A percentile compares a stretch with the other conserved stretches of the same genome.
phyloP scores from a whole-genome alignment of 2,113 vertebrate species.

The Pleuronectes platessa region DNA sequence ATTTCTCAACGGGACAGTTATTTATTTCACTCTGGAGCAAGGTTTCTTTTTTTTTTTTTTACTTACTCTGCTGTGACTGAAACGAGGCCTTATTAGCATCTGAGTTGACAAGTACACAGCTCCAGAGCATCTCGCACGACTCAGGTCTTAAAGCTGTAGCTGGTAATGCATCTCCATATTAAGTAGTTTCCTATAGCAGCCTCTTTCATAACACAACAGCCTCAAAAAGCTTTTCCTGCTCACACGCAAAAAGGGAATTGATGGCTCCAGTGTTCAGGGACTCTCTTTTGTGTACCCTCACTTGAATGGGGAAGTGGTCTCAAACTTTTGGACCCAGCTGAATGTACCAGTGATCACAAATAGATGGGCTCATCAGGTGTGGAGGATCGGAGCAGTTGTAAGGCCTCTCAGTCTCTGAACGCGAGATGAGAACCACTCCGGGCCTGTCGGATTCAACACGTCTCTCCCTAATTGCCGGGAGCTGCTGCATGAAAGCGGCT shows the following conservation, averaged over 20 bases:
- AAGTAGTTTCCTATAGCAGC: neutral
- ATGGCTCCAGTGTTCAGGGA: slow-evolving; percentile 10
- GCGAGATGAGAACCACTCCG: neutral
- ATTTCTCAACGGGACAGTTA: slow-evolving; percentile 17
- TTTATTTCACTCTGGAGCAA: slow-evolving; percentile 40
- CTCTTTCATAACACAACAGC: slow-evolving; percentile 16
- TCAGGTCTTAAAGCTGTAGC: neutral
- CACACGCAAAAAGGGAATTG: slow-evolving; percentile 1
- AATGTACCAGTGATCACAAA: neutral
- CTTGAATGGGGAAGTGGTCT: neutral
- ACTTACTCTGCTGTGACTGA: neutral
- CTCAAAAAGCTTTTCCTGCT: slow-evolving; percentile 22
- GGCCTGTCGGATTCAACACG: slow-evolving; percentile 18
- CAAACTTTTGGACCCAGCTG: neutral
- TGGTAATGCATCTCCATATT: neutral
- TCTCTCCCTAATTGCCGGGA: slow-evolving; percentile 30
- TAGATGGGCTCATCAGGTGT: neutral
- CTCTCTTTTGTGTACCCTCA: neutral
- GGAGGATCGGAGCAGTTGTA: slow-evolving; percentile 11
- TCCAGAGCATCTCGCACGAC: too few relatives aligned
- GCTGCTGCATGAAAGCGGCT: slow-evolving; percentile 24
- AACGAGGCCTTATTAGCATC: neutral
- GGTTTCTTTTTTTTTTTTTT: neutral
- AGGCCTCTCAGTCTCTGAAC: slow-evolving; percentile 17
- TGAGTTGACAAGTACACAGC: too few relatives aligned